These are phyloP conservation scores for Phalacrocorax brasilianus DNA, from an alignment of 2,113 vertebrate genomes.

Conservation along the genomic window DNA sequence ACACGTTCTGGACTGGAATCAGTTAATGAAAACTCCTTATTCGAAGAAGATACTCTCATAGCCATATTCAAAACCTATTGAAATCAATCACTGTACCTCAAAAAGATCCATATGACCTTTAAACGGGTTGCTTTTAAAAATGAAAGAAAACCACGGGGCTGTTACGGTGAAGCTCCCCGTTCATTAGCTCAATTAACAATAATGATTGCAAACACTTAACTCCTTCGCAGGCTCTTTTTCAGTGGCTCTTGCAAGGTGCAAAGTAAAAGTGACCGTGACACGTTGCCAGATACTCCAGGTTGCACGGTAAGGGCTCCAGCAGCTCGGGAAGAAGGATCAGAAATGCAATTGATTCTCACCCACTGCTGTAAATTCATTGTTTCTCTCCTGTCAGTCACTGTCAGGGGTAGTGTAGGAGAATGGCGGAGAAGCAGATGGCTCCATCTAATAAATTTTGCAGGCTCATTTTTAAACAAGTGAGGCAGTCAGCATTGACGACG, in stretches of 20 bases:
- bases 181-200: rapidly evolving
- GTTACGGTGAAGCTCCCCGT: neutral
- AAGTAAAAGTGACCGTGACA: rapidly evolving
- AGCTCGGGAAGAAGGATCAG: slow-evolving; percentile 16
- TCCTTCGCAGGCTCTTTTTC: neutral
- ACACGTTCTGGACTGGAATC: neutral
- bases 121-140: neutral
- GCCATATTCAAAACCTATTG: neutral
- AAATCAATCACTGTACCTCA: neutral
- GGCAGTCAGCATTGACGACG: neutral
- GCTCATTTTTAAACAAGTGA: slow-evolving; percentile 51
- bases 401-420: slow-evolving; percentile 54
- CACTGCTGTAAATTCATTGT: slow-evolving; percentile 58
- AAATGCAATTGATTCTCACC: slow-evolving; percentile 24
- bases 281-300: neutral
- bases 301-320: neutral
- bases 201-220: neutral
- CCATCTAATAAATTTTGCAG: slow-evolving; percentile 60
- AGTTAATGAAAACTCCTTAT: neutral
- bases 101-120: neutral
- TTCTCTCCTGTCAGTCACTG: slow-evolving; percentile 55
- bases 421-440: slow-evolving; percentile 61
- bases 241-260: neutral
- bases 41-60: neutral
- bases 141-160: neutral